Evolutionary conservation across 1,140 invertebrate genomes (phyloP).

Genomic region (Eriosoma lanigerum): DNA sequence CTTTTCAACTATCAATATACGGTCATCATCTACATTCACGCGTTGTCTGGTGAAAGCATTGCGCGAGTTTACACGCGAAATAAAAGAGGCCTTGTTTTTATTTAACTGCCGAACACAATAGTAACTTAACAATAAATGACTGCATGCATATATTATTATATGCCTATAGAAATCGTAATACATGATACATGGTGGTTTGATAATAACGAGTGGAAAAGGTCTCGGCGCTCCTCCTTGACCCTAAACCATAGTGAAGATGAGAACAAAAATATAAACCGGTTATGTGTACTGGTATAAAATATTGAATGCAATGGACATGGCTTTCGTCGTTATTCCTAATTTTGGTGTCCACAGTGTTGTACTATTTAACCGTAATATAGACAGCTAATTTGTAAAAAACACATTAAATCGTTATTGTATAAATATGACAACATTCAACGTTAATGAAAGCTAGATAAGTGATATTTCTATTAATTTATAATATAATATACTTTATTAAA

Average conservation of each 20-base stretch:
- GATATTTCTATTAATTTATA: not conserved
- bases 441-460: not conserved
- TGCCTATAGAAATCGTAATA: constrained; percentile 41
- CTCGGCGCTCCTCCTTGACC: constrained; percentile 45
- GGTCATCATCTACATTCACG: not conserved
- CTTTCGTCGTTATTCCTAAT: not conserved
- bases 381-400: not conserved
- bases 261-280: constrained; percentile 47
- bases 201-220: constrained; percentile 45
- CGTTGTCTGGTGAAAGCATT: constrained; percentile 33
- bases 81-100: not conserved
- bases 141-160: not conserved
- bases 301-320: constrained; percentile 41
- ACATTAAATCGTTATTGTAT: not conserved
- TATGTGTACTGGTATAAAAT: constrained; percentile 33
- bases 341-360: not conserved
- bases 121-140: constrained; percentile 1
- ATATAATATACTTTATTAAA: not conserved
- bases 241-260: constrained; percentile 32
- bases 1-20: not conserved
- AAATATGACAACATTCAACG: not conserved
- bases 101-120: constrained; percentile 28
- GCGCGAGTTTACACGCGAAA: constrained; percentile 14
- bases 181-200: not conserved
- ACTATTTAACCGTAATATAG: not conserved